Conservation (phyloP, 2,797 vertebrate genomes). For the Mastacembelus armatus region DNA sequence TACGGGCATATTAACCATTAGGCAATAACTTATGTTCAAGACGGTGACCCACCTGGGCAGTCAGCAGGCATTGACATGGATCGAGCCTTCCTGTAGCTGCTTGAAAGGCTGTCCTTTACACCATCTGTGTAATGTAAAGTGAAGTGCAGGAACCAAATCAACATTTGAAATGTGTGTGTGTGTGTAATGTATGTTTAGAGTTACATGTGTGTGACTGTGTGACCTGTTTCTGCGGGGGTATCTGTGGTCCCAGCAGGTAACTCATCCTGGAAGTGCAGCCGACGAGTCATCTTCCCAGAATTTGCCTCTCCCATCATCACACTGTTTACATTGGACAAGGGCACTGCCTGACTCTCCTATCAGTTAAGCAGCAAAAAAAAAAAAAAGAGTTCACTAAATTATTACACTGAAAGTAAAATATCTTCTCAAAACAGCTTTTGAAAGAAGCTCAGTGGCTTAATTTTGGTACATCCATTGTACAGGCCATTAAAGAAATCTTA, state of each 20-base stretch:
- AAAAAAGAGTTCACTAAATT: too few relatives aligned
- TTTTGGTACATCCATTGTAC: too few relatives aligned
- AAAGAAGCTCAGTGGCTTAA: background rate
- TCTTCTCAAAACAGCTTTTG: background rate
- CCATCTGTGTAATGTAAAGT: conserved; percentile 67
- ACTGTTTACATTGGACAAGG: conserved; percentile 85
- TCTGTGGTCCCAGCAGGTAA: conserved; percentile 77
- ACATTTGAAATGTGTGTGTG: conserved; percentile 4
- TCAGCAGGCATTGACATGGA: conserved; percentile 78
- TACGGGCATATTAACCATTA: conserved; percentile 11
- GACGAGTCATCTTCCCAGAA: conserved; percentile 77
- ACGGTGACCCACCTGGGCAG: conserved; percentile 69
- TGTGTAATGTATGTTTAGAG: conserved; percentile 1
- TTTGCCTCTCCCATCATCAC: conserved; percentile 79
- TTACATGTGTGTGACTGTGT: background rate
- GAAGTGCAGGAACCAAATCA: conserved; percentile 23
- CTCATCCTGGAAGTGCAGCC: conserved; percentile 84
- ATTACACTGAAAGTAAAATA: background rate
- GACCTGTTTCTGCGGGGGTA: conserved; percentile 81
- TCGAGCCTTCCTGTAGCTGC: conserved; percentile 67
- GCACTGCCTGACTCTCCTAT: conserved; percentile 91
- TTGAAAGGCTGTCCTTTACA: conserved; percentile 68
- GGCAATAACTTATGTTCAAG: conserved; percentile 1
- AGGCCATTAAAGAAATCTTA: background rate
- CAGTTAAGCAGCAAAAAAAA: conserved; percentile 2